A percentile compares a stretch with the other conserved stretches of the same genome.
phyloP scores from a whole-genome alignment of 2,888 invertebrate species.

The Cephus nigrinus region DNA sequence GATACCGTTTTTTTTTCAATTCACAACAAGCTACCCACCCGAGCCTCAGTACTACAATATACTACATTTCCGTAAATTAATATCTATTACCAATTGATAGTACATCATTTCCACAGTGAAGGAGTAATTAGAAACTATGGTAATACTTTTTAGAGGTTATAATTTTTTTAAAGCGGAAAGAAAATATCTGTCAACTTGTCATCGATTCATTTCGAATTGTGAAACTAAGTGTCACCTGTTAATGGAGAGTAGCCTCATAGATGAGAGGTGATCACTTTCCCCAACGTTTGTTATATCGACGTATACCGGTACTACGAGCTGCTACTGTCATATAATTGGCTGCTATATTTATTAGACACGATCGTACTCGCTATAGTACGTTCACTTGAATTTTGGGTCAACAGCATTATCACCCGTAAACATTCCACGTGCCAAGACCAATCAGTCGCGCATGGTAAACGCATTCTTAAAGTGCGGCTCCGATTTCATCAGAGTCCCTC shows the following conservation, averaged over 20 bases:
- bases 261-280: not conserved
- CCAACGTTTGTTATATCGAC: not conserved
- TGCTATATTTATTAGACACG: not conserved
- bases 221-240: not conserved
- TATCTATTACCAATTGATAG: too few relatives aligned
- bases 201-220: not conserved
- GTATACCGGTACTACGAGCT: not conserved
- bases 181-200: not conserved
- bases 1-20: not conserved
- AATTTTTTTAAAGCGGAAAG: not conserved
- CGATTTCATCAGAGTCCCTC: not conserved
- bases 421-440: conserved; percentile 5
- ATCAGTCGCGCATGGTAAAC: not conserved
- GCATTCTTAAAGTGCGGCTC: not conserved
- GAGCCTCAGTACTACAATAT: not conserved
- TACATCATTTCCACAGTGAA: not conserved
- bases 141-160: not conserved
- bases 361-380: not conserved
- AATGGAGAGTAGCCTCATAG: not conserved
- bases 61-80: not conserved
- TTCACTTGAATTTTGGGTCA: not conserved
- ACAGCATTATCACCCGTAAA: conserved; percentile 1
- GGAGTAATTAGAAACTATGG: not conserved
- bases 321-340: not conserved
- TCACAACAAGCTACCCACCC: not conserved